Base-by-base conservation (phyloP, 2,113 vertebrate genomes). In the Pseudolaguvia tuberculata region DNA sequence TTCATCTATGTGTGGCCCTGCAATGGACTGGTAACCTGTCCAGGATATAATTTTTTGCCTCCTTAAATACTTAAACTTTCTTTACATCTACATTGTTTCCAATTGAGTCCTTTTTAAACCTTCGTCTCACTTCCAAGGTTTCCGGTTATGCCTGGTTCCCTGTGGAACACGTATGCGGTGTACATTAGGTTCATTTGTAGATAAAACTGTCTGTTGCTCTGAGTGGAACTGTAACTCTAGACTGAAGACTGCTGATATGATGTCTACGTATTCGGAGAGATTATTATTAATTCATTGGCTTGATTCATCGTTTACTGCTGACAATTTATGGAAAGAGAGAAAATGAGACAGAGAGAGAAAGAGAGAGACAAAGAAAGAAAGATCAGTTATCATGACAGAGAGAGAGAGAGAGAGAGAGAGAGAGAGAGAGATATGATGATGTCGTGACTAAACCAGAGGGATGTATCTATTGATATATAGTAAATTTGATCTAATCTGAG, bases 191-290 rank as follows among this genome's bases (percentile, higher is more conserved):
- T 76, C 48, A 20, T 42, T n/a, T 25, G 20, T 31, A 52, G 62
- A 73, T 35, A 23, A 62, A 72, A 7, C 50, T 23, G 52, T 27
- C 23, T 71, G 56, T 63, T 67, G 56, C 18, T 56, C 39, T 10
- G 52, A 67, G 67, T 21, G 51, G 55, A 51, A 59, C 42, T 56
- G 51, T 70, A 48, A 70, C 42, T 62, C 56, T 53, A 35, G 59
- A 71, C 67, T 78, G 72, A 81, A 78, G 68, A 72, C 62, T 75
- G 72, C 73, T 72, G 73, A 72, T 78, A 78, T 78, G 66, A 51
- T 50, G 12, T 62, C 59, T 81, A 52, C 52, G 69, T 66, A 68
- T 61, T 76, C 35, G 4, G 39, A 42, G 50, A 5, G 48, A 42
- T 65, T 62, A 78, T 72, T 78, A 81, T 73, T 78, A 78, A 78